phyloP scores from a whole-genome alignment of 2,888 invertebrate genomes.

The Aspidiotus rigidus region DNA sequence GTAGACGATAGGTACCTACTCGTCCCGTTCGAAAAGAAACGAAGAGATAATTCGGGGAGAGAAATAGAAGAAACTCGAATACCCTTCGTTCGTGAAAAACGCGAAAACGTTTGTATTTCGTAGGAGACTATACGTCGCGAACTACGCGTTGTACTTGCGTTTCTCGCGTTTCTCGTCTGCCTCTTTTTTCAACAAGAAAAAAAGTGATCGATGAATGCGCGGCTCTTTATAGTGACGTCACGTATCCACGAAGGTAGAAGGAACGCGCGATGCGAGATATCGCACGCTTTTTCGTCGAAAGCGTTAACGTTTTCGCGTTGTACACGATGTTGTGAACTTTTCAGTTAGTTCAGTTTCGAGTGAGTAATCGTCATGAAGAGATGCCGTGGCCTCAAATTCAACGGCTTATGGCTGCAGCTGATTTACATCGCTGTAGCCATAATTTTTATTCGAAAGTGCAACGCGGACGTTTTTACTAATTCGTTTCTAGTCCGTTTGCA shows the following conservation, averaged over 20 bases:
- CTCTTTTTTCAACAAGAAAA: conserved; percentile 19
- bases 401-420: conserved; percentile 32
- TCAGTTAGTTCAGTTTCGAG: conserved; percentile 28
- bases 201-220: conserved; percentile 34
- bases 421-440: conserved; percentile 26
- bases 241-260: conserved; percentile 8
- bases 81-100: no score
- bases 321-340: conserved; percentile 4
- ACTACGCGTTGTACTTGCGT: no score
- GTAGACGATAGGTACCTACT: no score
- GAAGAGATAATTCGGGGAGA: no score
- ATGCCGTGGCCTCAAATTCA: conserved; percentile 30
- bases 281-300: neutral
- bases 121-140: no score
- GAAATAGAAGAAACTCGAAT: no score
- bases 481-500: conserved; percentile 86
- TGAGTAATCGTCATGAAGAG: conserved; percentile 33
- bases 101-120: no score
- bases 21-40: no score
- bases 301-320: conserved; percentile 4
- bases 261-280: conserved; percentile 19
- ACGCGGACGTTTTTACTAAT: conserved; percentile 78
- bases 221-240: conserved; percentile 28
- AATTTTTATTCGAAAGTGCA: conserved; percentile 18
- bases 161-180: conserved; percentile 15